Conservation (phyloP, 2,797 vertebrate species). For the Spinus olivaceus region DNA sequence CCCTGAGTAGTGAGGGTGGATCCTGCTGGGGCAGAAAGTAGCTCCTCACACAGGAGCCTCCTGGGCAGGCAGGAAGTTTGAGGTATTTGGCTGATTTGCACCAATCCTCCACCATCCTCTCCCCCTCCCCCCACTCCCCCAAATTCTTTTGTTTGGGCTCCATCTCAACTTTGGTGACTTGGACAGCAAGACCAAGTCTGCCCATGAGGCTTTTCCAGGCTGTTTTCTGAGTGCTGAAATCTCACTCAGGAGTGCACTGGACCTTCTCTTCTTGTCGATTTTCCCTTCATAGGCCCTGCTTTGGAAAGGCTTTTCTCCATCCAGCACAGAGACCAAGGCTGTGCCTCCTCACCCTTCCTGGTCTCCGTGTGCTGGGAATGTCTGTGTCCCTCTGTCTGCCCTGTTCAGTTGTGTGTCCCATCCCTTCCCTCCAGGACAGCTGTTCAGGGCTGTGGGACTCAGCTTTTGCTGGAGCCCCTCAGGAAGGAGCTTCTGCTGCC, state of each 20-base stretch:
- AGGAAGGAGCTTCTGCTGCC: not conserved
- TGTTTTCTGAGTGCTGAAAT: not conserved
- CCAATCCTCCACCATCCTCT: not conserved
- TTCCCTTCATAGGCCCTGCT: not conserved
- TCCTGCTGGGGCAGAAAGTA: not conserved
- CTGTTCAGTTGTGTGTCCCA: not conserved
- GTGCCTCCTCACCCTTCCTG: not conserved
- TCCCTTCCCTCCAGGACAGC: not conserved
- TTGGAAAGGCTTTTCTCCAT: not conserved
- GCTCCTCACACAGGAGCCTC: not conserved
- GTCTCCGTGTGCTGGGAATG: not conserved
- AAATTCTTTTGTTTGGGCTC: not conserved
- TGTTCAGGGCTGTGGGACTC: not conserved
- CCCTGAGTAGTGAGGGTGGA: not conserved
- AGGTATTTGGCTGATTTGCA: not conserved
- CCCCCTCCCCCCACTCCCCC: fast-evolving
- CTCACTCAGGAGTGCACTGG: not conserved
- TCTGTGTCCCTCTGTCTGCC: fast-evolving
- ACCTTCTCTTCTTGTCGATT: not conserved
- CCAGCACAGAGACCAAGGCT: not conserved
- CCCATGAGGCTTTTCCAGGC: not conserved
- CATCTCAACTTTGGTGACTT: not conserved
- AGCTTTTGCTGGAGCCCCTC: not conserved
- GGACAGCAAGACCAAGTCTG: not conserved
- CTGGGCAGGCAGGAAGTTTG: not conserved